Evolutionary conservation across 2,888 invertebrate genomes (phyloP).

Genomic region (Dimorphilus gyrociliatus): DNA sequence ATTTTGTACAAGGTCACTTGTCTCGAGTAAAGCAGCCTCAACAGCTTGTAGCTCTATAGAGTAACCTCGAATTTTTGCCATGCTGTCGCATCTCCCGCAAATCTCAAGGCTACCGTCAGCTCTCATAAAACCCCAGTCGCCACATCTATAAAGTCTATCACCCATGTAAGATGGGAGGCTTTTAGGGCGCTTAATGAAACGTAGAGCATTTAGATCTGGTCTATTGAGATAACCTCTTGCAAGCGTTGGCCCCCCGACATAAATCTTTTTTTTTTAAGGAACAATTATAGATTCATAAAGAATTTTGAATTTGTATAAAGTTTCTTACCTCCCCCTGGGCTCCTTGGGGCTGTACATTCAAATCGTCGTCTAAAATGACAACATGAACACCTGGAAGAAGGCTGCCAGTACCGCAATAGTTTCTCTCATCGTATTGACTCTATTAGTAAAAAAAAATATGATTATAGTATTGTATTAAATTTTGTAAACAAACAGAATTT

Average conservation of each 20-base stretch:
- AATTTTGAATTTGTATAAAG: background rate
- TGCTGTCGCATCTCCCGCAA: slow-evolving; percentile 38
- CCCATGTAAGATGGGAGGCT: slow-evolving; percentile 5
- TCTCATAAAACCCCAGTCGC: slow-evolving; percentile 38
- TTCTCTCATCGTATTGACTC: background rate
- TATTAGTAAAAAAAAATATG: background rate
- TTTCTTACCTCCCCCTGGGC: slow-evolving; percentile 33
- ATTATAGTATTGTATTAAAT: background rate
- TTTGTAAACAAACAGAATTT: background rate
- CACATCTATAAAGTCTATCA: slow-evolving; percentile 28
- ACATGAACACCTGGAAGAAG: slow-evolving; percentile 31
- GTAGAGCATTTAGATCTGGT: slow-evolving; percentile 28
- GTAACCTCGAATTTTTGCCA: slow-evolving; percentile 40
- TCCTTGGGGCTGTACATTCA: slow-evolving; percentile 31
- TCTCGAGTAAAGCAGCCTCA: slow-evolving; percentile 33
- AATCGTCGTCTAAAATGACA: slow-evolving; percentile 27
- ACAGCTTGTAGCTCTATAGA: slow-evolving; percentile 38
- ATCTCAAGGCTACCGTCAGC: slow-evolving; percentile 37
- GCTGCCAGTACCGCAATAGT: no score
- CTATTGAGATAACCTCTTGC: slow-evolving; percentile 37
- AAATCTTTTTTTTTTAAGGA: slow-evolving; percentile 22
- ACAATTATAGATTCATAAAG: background rate
- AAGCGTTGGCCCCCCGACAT: slow-evolving; percentile 36
- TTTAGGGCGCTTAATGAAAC: slow-evolving; percentile 20
- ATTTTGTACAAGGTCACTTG: slow-evolving; percentile 27